Base-by-base conservation (phyloP, 2,888 invertebrate species). In the Dynastes hyllus region DNA sequence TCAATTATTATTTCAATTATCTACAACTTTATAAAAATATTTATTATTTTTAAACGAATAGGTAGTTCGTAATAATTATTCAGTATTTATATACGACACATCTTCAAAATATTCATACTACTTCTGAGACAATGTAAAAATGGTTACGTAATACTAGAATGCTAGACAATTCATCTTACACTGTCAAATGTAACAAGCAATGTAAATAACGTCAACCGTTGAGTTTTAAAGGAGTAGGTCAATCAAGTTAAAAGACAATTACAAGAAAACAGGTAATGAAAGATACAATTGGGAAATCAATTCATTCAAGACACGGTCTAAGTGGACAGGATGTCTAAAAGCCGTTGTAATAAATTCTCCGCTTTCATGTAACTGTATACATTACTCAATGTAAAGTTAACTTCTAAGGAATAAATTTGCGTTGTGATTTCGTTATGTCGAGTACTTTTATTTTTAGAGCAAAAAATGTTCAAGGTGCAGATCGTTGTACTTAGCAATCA, bases 211-310 rank as follows among this genome's bases (percentile, higher is more conserved):
- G 45, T 67, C 13, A n/a, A 45, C 27, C 67, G 32, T 16, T 8
- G 40, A 67, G 29, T 40, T 67, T 67, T 45, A 67, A 65, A 37
- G 22, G 61, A 61, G 45, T 50, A 67, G 67, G 45, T 45, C 67
- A 67, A 13, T 63, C 63, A 63, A 63, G 66, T 67, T 67, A 67
- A 67, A 45, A 16, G n/a, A 67, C 66, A 67, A 45, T 67, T 37
- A 67, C 66, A 67, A 22, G 66, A 67, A 16, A 50, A 32, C 63
- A 45, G 9, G 22, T 45, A 22, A 67, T 50, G 16, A 67, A 67
- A 11, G 32, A 67, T 50, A 16, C 16, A 45, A 45, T 50, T 50
- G 45, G 45, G 32, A 45, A 67, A 67, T 50, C 45, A 9, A 67
- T 67, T 67, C 27, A 67, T 50, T 67, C 6, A 32, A 29, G 27